phyloP scores from a whole-genome alignment of 1,140 invertebrate genomes.

The Drosophila yakuba region DNA sequence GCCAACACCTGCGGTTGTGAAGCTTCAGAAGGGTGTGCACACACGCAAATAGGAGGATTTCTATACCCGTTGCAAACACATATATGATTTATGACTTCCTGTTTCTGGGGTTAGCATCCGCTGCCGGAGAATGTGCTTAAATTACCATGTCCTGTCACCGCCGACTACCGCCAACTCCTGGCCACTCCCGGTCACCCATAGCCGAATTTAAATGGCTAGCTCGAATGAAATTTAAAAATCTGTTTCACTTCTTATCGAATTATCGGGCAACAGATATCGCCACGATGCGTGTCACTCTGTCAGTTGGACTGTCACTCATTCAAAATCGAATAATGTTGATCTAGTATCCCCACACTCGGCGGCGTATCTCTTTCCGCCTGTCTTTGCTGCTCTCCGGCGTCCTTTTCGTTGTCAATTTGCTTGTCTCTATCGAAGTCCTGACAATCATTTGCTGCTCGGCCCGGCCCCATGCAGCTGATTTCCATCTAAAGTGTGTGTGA shows the following conservation, averaged over 20 bases:
- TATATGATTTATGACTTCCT: slow-evolving; percentile 73
- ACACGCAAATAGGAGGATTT: slow-evolving; percentile 10
- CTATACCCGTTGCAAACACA: slow-evolving; percentile 34
- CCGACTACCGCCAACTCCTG: neutral
- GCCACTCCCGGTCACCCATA: neutral
- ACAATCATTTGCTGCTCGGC: slow-evolving; percentile 63
- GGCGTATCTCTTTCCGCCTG: slow-evolving; percentile 14
- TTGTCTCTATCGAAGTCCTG: slow-evolving; percentile 61
- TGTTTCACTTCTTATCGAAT: slow-evolving; percentile 50
- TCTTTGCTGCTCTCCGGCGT: slow-evolving; percentile 36
- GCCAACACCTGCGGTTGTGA: slow-evolving; percentile 64
- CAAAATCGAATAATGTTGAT: slow-evolving; percentile 75
- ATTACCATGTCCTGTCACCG: slow-evolving; percentile 32
- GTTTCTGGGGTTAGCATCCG: slow-evolving; percentile 42
- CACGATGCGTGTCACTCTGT: slow-evolving; percentile 44
- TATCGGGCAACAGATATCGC: slow-evolving; percentile 32
- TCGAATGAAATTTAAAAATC: slow-evolving; percentile 43
- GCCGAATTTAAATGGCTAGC: slow-evolving; percentile 15
- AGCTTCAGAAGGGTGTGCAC: slow-evolving; percentile 39
- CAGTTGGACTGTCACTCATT: slow-evolving; percentile 53
- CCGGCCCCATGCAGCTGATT: slow-evolving; percentile 55
- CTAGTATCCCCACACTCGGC: slow-evolving; percentile 38
- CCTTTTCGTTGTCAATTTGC: slow-evolving; percentile 70
- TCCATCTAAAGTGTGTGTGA: slow-evolving; percentile 63
- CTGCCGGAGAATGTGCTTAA: slow-evolving; percentile 13